A percentile compares a stretch with the other conserved stretches of the same genome.
These are phyloP conservation scores for Acromyrmex charruanus DNA, from an alignment of 1,140 invertebrate genomes.

Conservation along the genomic window DNA sequence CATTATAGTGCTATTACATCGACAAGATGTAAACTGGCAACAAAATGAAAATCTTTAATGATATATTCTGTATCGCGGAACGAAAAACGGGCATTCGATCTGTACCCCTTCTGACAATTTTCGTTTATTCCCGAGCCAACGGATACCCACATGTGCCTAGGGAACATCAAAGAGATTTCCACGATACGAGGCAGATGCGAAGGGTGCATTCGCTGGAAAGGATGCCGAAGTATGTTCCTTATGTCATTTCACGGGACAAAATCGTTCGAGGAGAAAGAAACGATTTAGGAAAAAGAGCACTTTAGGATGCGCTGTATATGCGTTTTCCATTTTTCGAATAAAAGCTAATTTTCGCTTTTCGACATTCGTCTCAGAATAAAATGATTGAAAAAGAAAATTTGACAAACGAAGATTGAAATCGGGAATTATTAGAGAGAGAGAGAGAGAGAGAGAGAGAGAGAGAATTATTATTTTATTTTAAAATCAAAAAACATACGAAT, in stretches of 20 bases:
- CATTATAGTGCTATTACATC: constrained; percentile 25
- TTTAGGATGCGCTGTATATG: constrained; percentile 33
- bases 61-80: background rate
- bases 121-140: constrained; percentile 59
- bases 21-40: constrained; percentile 36
- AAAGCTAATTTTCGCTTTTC: background rate
- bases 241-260: constrained; percentile 53
- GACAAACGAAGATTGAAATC: background rate
- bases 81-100: background rate
- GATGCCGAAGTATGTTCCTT: constrained; percentile 43
- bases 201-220: constrained; percentile 30
- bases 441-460: background rate
- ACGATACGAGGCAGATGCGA: background rate
- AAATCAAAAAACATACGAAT: background rate
- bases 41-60: constrained; percentile 57
- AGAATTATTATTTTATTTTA: background rate
- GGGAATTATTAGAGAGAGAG: background rate
- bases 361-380: constrained; percentile 48
- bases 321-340: constrained; percentile 57
- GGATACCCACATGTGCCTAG: constrained; percentile 44
- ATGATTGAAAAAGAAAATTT: background rate
- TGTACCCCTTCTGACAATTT: constrained; percentile 48
- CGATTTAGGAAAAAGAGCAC: constrained; percentile 60
- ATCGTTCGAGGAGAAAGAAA: constrained; percentile 61
- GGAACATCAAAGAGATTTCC: constrained; percentile 66